phyloP scores from a whole-genome alignment of 2,888 invertebrate species.

The Homarus gammarus region DNA sequence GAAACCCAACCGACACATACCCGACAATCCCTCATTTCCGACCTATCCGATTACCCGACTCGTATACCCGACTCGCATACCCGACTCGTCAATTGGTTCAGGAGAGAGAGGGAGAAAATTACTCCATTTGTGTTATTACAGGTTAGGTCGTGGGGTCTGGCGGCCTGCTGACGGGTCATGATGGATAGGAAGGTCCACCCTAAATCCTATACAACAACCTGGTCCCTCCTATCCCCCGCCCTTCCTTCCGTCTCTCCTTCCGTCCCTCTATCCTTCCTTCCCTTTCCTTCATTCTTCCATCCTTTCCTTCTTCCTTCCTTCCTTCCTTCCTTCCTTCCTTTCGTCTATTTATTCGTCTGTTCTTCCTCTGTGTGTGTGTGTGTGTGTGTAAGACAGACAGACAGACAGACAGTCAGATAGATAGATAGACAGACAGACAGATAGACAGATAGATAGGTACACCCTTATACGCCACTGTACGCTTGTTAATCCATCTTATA shows the following conservation, averaged over 20 bases:
- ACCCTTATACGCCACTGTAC: background rate
- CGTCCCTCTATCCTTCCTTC: too few relatives aligned
- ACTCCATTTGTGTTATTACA: slow-evolving; percentile 32
- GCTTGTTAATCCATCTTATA: background rate
- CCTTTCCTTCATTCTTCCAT: too few relatives aligned
- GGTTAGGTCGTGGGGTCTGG: background rate
- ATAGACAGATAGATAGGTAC: background rate
- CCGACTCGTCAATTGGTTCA: too few relatives aligned
- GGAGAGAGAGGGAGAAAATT: slow-evolving; percentile 9
- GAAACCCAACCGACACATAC: too few relatives aligned
- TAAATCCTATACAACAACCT: background rate
- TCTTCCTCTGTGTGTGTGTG: background rate
- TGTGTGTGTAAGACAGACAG: background rate
- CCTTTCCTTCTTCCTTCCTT: background rate
- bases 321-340: background rate
- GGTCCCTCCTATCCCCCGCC: background rate
- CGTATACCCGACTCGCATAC: too few relatives aligned
- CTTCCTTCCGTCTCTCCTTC: too few relatives aligned
- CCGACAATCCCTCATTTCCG: too few relatives aligned
- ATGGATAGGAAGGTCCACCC: background rate
- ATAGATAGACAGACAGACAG: background rate
- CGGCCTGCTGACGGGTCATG: slow-evolving; percentile 13
- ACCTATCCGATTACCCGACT: too few relatives aligned
- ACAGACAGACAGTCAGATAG: background rate
- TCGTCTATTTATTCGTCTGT: slow-evolving; percentile 4